phyloP scores from a whole-genome alignment of 2,888 invertebrate species.

The Volucella inflata region DNA sequence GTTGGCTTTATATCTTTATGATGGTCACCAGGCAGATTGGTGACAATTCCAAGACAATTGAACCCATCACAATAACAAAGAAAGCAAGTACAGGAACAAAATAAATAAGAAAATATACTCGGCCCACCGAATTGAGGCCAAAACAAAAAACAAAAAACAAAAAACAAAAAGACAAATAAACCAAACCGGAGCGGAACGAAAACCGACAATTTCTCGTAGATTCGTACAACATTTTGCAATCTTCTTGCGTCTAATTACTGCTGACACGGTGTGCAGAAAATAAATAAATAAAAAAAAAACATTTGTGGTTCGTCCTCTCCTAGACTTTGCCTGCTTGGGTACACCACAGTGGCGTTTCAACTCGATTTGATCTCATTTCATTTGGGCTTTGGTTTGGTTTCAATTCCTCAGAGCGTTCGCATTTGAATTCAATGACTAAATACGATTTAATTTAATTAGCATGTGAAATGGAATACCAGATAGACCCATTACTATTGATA shows the following conservation, averaged over 20 bases:
- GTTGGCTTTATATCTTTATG: too few species aligned
- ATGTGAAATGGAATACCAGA: conserved; percentile 5
- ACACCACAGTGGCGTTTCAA: conserved; percentile 8
- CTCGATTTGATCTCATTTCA: conserved; percentile 52
- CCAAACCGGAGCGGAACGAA: background rate
- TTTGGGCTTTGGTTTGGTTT: conserved; percentile 49
- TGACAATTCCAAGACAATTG: too few species aligned
- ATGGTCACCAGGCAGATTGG: too few species aligned
- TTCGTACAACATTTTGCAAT: background rate
- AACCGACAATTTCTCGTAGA: conserved; percentile 4
- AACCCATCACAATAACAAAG: too few species aligned
- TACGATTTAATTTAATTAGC: conserved; percentile 63
- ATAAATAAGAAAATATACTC: too few species aligned
- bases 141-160: background rate
- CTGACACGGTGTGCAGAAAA: conserved; percentile 11
- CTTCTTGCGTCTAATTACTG: conserved; percentile 23
- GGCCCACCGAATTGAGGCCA: too few species aligned
- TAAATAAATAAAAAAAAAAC: background rate
- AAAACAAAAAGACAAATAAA: conserved; percentile 1
- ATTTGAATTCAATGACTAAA: conserved; percentile 1
- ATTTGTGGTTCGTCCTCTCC: background rate
- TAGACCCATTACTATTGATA: background rate
- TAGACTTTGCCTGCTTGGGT: conserved; percentile 15
- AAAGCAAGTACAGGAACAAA: too few species aligned
- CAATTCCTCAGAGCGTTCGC: conserved; percentile 26